Evolutionary conservation across 2,113 vertebrate species (phyloP).

Genomic region (Oenanthe melanoleuca): DNA sequence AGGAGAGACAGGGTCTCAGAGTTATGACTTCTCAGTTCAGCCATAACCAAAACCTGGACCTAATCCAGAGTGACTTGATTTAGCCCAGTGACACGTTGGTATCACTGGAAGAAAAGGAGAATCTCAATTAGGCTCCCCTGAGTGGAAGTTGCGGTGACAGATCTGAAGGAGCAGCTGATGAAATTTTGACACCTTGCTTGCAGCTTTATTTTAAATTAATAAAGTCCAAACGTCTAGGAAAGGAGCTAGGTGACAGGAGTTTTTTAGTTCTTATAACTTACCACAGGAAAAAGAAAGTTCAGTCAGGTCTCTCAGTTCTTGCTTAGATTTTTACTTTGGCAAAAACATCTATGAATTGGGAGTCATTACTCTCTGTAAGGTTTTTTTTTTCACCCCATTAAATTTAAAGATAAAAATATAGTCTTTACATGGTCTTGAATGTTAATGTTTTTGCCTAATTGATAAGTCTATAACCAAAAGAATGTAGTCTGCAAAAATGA

Average conservation of each 20-base stretch:
- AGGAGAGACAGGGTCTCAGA: neutral
- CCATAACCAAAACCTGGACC: conserved; percentile 6
- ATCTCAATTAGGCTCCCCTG: neutral
- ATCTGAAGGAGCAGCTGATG: neutral
- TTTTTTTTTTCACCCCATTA: neutral
- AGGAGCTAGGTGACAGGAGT: neutral
- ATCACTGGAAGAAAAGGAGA: neutral
- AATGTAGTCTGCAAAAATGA: neutral
- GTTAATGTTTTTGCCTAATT: neutral
- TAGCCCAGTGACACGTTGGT: neutral
- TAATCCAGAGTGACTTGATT: conserved; percentile 41
- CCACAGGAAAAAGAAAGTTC: neutral
- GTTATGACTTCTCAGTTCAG: neutral
- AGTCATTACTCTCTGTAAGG: neutral
- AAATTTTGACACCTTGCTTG: neutral
- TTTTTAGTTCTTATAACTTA: neutral
- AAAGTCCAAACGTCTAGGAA: neutral
- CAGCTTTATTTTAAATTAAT: neutral
- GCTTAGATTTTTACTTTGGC: neutral
- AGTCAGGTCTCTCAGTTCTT: neutral
- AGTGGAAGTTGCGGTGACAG: neutral
- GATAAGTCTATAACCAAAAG: neutral
- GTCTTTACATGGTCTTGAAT: neutral
- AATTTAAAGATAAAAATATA: neutral
- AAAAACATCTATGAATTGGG: neutral